A percentile compares a stretch with the other conserved stretches of the same genome.
Evolutionary conservation across 2,888 invertebrate genomes (phyloP).

Genomic region (Temnothorax unifasciatus): DNA sequence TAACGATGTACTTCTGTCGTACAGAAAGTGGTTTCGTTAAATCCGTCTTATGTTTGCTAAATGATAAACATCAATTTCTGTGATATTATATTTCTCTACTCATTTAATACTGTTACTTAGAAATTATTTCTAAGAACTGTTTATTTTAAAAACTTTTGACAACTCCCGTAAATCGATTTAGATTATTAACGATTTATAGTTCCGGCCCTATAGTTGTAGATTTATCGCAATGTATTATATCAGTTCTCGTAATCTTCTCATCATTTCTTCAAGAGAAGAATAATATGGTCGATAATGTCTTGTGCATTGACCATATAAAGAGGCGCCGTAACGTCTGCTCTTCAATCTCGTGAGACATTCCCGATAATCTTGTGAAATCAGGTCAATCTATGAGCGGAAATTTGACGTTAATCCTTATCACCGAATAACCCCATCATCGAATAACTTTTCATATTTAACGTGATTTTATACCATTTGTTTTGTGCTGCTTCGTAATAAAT

Average conservation of each 20-base stretch:
- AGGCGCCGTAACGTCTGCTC: constrained; percentile 29
- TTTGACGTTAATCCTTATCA: not conserved
- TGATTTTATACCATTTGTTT: not conserved
- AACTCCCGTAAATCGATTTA: not conserved
- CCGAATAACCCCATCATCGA: constrained; percentile 10
- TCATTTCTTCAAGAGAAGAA: not conserved
- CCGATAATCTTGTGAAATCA: constrained; percentile 32
- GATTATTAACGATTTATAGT: not conserved
- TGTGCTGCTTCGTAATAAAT: not conserved
- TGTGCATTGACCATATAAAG: not conserved
- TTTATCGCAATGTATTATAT: not conserved
- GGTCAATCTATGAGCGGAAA: constrained; percentile 29
- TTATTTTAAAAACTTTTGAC: not conserved
- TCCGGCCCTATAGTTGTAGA: too few species aligned
- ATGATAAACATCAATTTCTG: not conserved
- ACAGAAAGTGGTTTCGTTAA: not conserved
- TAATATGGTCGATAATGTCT: constrained; percentile 7
- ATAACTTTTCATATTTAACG: not conserved
- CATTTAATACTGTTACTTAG: not conserved
- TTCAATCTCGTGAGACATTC: constrained; percentile 10
- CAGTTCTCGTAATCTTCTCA: not conserved
- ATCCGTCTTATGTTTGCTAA: not conserved
- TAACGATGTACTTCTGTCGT: not conserved
- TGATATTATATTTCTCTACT: not conserved
- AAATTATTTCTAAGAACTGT: not conserved